A percentile compares a stretch with the other conserved stretches of the same genome.
phyloP scores from a whole-genome alignment of 2,888 invertebrate genomes.

The Oegoconia quadripuncta region DNA sequence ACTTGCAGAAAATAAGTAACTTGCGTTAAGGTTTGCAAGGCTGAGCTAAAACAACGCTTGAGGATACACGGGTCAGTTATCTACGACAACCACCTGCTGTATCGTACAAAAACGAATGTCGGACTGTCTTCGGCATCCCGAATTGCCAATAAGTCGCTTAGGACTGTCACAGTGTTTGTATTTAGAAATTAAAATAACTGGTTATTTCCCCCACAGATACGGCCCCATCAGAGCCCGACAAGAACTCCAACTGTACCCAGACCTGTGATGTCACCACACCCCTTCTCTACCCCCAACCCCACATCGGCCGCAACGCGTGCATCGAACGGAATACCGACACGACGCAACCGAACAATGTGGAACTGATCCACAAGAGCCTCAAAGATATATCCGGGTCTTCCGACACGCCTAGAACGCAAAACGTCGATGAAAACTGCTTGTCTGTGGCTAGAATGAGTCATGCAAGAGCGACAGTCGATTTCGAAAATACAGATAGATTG shows the following conservation, averaged over 20 bases:
- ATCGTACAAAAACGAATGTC: too few species aligned
- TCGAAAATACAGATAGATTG: constrained; percentile 45
- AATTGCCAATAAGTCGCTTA: too few species aligned
- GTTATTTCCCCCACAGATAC: constrained; percentile 26
- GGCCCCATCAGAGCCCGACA: constrained; percentile 46
- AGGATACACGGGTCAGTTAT: too few species aligned
- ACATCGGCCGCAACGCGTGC: constrained; percentile 92
- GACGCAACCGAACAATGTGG: constrained; percentile 73
- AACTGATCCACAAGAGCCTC: constrained; percentile 81
- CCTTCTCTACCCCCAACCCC: constrained; percentile 82
- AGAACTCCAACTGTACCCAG: constrained; percentile 58
- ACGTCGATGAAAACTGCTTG: constrained; percentile 48
- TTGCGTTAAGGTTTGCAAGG: too few species aligned
- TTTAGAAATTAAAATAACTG: constrained; percentile 9
- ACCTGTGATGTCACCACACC: constrained; percentile 67
- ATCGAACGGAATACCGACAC: constrained; percentile 85
- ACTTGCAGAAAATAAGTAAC: too few species aligned
- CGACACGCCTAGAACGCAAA: constrained; percentile 31
- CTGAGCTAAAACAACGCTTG: too few species aligned
- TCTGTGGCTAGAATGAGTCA: constrained; percentile 54
- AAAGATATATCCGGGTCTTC: constrained; percentile 68
- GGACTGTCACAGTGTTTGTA: too few species aligned
- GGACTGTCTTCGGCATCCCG: too few species aligned
- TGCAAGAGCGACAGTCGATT: constrained; percentile 30
- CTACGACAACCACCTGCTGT: too few species aligned